phyloP scores from a whole-genome alignment of 2,113 vertebrate genomes.

The Tiliqua scincoides region DNA sequence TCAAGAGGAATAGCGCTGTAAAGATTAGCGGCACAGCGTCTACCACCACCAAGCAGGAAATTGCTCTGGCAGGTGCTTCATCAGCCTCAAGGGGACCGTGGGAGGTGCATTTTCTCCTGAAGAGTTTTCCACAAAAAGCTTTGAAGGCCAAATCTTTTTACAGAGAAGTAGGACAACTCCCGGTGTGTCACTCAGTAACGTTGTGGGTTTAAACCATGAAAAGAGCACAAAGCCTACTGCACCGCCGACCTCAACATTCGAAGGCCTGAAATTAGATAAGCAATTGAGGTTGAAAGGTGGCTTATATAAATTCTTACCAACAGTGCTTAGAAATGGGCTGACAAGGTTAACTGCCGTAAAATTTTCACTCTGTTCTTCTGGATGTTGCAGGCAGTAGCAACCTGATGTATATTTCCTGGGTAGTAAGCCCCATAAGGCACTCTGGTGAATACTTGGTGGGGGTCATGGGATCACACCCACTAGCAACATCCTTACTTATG shows the following conservation, averaged over 20 bases:
- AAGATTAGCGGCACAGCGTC: slow-evolving; percentile 11
- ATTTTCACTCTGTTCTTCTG: neutral
- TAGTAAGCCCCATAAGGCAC: too few relatives aligned
- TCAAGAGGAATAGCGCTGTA: neutral
- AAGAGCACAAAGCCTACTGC: neutral
- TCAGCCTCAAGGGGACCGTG: slow-evolving; percentile 42
- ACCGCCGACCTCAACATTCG: neutral
- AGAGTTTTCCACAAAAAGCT: slow-evolving; percentile 52
- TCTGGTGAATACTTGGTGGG: too few relatives aligned
- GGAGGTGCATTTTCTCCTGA: slow-evolving; percentile 28
- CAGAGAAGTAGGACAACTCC: neutral
- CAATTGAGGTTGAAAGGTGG: neutral
- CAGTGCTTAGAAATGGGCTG: too few relatives aligned
- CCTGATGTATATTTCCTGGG: neutral
- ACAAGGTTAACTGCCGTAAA: neutral
- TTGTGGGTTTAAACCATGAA: too few relatives aligned
- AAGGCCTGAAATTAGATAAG: neutral
- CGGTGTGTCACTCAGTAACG: neutral
- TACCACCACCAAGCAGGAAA: slow-evolving; percentile 29
- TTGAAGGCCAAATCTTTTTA: slow-evolving; percentile 15
- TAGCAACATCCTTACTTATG: too few relatives aligned
- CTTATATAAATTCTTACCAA: neutral
- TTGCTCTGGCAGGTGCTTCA: slow-evolving; percentile 39
- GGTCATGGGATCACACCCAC: too few relatives aligned
- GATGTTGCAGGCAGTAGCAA: neutral